Evolutionary conservation across 1,140 invertebrate species (phyloP).

Genomic region (Caenorhabditis inopinata): DNA sequence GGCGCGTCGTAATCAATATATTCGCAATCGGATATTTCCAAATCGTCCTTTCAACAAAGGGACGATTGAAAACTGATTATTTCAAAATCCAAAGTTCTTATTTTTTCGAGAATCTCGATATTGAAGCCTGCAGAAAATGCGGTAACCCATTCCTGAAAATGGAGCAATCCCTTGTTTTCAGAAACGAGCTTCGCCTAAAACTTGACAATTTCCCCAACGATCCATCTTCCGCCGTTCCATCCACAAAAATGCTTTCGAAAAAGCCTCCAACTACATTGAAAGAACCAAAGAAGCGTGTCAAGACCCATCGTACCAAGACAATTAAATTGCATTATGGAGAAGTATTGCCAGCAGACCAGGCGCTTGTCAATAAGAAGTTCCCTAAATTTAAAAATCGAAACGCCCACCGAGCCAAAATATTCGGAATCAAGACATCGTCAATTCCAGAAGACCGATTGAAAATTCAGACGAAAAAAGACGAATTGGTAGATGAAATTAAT

Average conservation of each 20-base stretch:
- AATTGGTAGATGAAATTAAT: constrained; percentile 9
- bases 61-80: too few species aligned
- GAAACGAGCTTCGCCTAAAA: background rate
- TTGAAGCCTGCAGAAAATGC: too few species aligned
- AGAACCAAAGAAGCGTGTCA: background rate
- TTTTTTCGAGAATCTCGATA: too few species aligned
- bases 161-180: too few species aligned
- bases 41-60: too few species aligned
- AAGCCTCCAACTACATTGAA: background rate
- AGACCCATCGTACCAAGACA: background rate
- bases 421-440: constrained; percentile 17
- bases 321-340: constrained; percentile 11
- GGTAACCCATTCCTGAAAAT: too few species aligned
- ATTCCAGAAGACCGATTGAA: constrained; percentile 8
- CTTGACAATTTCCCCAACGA: background rate
- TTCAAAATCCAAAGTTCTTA: too few species aligned
- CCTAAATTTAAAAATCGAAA: background rate
- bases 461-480: constrained; percentile 10
- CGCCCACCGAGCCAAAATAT: background rate
- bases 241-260: background rate
- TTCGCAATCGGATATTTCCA: too few species aligned
- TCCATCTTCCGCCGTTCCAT: background rate
- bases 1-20: too few species aligned
- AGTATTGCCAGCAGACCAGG: background rate
- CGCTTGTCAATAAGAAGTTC: background rate